A percentile compares a stretch with the other conserved stretches of the same genome.
These are phyloP conservation scores for Prietella phreatophila DNA, from an alignment of 2,113 vertebrate genomes.

Conservation along the genomic window DNA sequence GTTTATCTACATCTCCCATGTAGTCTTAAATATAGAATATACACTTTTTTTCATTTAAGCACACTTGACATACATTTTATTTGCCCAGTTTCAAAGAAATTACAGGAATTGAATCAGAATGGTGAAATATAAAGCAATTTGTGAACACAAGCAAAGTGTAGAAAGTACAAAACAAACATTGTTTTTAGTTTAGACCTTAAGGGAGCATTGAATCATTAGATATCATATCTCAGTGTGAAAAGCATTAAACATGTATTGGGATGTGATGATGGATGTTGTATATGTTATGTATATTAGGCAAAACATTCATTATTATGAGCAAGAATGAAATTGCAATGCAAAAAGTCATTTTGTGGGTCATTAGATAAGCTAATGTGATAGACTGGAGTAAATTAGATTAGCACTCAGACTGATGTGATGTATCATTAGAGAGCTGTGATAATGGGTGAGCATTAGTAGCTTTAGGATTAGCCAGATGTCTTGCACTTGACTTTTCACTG, in stretches of 20 bases:
- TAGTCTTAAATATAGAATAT: neutral
- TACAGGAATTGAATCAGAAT: neutral
- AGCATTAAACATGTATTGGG: neutral
- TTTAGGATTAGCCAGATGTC: constrained; percentile 16
- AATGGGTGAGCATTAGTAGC: constrained; percentile 36
- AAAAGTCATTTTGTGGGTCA: constrained; percentile 42
- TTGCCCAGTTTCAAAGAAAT: neutral
- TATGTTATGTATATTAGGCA: neutral
- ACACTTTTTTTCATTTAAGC: neutral
- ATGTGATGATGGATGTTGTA: neutral
- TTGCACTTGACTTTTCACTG: constrained; percentile 9
- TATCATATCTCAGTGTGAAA: neutral
- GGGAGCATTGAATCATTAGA: neutral
- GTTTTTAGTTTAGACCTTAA: neutral
- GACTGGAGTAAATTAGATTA: constrained; percentile 39
- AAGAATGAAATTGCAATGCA: constrained; percentile 1
- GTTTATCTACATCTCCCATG: neutral
- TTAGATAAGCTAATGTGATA: constrained; percentile 45
- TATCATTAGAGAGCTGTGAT: constrained; percentile 42
- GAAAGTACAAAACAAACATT: neutral
- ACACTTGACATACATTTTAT: neutral
- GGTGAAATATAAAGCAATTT: neutral
- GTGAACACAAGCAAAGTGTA: neutral
- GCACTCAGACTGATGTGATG: constrained; percentile 20
- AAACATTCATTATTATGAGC: neutral